A percentile compares a stretch with the other conserved stretches of the same genome.
These are phyloP conservation scores for Calcarius lapponicus DNA, from an alignment of 2,797 vertebrate genomes.

Conservation along the genomic window DNA sequence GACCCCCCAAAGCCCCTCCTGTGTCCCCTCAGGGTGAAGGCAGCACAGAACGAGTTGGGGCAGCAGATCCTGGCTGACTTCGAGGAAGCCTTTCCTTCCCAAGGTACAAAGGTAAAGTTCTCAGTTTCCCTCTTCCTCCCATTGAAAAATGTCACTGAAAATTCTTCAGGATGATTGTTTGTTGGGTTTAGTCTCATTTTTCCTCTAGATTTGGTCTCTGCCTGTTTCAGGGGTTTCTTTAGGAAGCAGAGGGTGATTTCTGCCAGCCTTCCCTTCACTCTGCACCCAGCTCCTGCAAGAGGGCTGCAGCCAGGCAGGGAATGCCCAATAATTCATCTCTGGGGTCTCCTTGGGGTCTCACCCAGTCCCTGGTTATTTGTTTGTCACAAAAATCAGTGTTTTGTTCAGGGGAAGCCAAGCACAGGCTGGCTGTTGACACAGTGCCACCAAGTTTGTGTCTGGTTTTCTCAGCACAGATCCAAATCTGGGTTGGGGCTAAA, in stretches of 20 bases:
- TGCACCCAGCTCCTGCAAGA: not conserved
- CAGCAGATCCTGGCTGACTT: constrained; percentile 98
- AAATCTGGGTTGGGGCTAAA: not conserved
- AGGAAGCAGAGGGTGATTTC: not conserved
- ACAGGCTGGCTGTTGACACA: not conserved
- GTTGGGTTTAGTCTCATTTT: not conserved
- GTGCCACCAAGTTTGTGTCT: not conserved
- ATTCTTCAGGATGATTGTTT: rapidly evolving
- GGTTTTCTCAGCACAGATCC: not conserved
- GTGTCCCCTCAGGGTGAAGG: constrained; percentile 86
- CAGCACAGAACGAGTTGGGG: constrained; percentile 93
- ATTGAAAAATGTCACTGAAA: not conserved
- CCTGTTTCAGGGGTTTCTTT: not conserved
- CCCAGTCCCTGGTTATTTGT: not conserved
- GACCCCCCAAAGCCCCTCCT: not conserved
- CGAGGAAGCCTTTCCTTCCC: constrained; percentile 95
- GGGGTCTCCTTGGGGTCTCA: not conserved
- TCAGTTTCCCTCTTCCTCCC: not conserved
- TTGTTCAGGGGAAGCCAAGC: not conserved
- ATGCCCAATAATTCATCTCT: rapidly evolving
- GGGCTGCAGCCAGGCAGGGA: not conserved
- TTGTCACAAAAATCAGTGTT: not conserved
- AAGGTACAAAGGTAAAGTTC: constrained; percentile 91
- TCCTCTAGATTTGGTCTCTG: not conserved
- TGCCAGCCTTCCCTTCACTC: not conserved